These are phyloP conservation scores for Seriola dumerili DNA, from an alignment of 2,113 vertebrate species.

Conservation along the genomic window DNA sequence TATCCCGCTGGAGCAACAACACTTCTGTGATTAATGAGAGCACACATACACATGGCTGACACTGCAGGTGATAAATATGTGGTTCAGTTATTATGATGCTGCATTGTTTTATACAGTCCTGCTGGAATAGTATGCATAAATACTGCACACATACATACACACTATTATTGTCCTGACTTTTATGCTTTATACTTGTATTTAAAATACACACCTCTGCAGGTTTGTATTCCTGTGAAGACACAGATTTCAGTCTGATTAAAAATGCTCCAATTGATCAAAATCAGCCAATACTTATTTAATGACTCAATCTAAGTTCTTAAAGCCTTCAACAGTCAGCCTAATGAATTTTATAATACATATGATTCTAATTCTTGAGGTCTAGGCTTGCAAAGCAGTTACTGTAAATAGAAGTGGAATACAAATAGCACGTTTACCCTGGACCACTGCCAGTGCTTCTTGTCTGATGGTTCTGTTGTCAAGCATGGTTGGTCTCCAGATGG, in stretches of 20 bases:
- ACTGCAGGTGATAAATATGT: conserved; percentile 68
- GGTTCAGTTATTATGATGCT: conserved; percentile 60
- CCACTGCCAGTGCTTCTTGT: too few species aligned
- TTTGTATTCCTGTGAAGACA: conserved; percentile 19
- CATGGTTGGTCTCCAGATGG: background rate
- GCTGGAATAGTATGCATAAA: conserved; percentile 52
- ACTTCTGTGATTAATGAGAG: conserved; percentile 69
- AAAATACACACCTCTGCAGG: background rate
- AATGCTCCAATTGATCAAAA: background rate
- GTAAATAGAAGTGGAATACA: background rate
- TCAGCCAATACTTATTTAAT: background rate
- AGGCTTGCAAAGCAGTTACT: background rate
- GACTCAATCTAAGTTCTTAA: background rate
- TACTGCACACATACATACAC: conserved; percentile 9
- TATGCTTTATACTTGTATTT: background rate
- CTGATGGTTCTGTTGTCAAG: background rate
- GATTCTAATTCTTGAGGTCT: background rate
- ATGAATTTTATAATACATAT: background rate
- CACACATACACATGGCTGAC: conserved; percentile 18
- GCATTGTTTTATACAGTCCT: conserved; percentile 71
- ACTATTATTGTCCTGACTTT: background rate
- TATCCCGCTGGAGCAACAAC: conserved; percentile 40
- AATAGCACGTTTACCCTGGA: background rate
- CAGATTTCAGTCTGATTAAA: background rate
- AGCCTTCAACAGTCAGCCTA: background rate